Percentiles rank a stretch among this genome's conserved stretches.
Evolutionary conservation across 2,888 invertebrate genomes (phyloP).

Genomic region (Tenthredo amoena): DNA sequence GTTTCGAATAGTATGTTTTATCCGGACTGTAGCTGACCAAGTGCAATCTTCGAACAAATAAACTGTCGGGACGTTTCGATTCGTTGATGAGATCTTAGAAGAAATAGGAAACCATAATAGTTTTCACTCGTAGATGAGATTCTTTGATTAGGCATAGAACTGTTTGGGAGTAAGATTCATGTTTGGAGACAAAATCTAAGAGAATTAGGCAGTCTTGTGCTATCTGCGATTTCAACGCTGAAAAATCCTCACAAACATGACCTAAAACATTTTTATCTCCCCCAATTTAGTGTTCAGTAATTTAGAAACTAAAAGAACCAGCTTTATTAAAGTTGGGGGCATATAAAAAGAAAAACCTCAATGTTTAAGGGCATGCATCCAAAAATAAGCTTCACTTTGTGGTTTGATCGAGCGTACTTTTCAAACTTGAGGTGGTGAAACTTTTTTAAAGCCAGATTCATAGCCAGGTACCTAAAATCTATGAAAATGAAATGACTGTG

Average conservation of each 20-base stretch:
- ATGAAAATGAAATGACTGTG: not conserved
- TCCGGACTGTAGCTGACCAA: too few relatives aligned
- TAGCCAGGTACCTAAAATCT: not conserved
- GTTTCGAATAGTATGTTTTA: too few relatives aligned
- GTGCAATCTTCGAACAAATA: too few relatives aligned
- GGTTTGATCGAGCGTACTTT: not conserved
- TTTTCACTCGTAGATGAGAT: too few relatives aligned
- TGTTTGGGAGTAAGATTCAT: too few relatives aligned
- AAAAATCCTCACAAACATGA: not conserved
- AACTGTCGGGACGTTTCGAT: too few relatives aligned
- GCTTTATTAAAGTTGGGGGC: not conserved
- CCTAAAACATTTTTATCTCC: not conserved
- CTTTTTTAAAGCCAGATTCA: not conserved
- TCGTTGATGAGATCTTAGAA: too few relatives aligned
- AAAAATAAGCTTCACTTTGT: not conserved
- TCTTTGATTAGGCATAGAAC: too few relatives aligned
- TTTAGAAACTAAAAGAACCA: not conserved
- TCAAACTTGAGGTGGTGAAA: not conserved
- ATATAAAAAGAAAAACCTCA: not conserved
- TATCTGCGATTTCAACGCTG: too few relatives aligned
- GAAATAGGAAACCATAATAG: too few relatives aligned
- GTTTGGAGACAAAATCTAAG: too few relatives aligned
- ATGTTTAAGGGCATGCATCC: not conserved
- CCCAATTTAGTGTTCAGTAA: not conserved
- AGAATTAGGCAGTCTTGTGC: too few relatives aligned